Evolutionary conservation across 92 coral and sea anemone genomes (phyloP).

Genomic region (Micromussa lordhowensis): DNA sequence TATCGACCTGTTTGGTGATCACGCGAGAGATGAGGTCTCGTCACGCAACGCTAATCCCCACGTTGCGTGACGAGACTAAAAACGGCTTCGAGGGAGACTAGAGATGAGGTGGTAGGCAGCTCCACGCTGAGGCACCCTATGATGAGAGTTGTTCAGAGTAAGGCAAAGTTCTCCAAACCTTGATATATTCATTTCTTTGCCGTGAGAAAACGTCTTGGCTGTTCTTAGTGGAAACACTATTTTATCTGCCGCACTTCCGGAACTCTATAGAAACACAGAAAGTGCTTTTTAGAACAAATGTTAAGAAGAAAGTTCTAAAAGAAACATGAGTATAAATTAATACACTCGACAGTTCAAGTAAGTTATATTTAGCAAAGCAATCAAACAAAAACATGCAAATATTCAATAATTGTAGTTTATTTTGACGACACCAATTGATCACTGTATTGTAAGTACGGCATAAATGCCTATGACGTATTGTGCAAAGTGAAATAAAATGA

Average conservation of each 20-base stretch:
- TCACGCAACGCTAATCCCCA: too few relatives aligned
- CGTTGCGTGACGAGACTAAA: too few relatives aligned
- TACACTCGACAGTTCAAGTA: neutral
- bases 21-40: too few relatives aligned
- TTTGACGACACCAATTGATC: slow-evolving; percentile 7
- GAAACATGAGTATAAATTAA: neutral
- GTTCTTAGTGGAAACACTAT: neutral
- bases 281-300: neutral
- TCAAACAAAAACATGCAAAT: neutral
- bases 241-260: neutral
- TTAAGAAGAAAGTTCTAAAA: neutral
- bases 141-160: neutral
- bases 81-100: too few relatives aligned
- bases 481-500: neutral
- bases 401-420: neutral
- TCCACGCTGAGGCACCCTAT: neutral
- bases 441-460: too few relatives aligned
- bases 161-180: neutral
- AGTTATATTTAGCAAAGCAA: neutral
- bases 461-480: neutral
- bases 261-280: neutral
- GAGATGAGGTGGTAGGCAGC: too few relatives aligned
- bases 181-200: neutral
- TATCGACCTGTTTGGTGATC: too few relatives aligned
- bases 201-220: neutral